Evolutionary conservation across 2,888 invertebrate genomes (phyloP), one percentile per base, ranked within the genome.

Genomic region (Drosophila peninsularis): DNA sequence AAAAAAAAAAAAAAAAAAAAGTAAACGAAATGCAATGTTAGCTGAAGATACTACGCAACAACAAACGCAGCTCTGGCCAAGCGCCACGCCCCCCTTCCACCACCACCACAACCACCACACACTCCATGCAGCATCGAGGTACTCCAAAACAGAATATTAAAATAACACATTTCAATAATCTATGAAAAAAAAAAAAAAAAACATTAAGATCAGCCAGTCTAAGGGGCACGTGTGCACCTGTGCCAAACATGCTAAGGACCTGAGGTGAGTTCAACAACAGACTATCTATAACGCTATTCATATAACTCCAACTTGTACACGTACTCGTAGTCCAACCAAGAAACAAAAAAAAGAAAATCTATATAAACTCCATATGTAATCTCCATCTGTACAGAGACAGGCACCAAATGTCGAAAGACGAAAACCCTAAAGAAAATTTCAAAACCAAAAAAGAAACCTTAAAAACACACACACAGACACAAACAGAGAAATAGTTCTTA

Each of bases 91-190:
- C 50, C 60, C 57, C 72, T 65, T 52, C 39, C 67, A 24, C 27
- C 27, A 30, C 1, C 52, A n/a, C 32, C 19, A 11, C 17, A 3
- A 45, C 57, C 41, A 39, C 45, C 30, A 44, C 52, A 49, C 42
- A 57, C 49, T 52, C 54, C 49, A 55, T 65, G 80, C 72, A 79
- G 76, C 83, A 78, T 78, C 81, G 86, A 86, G 86, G 86, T 86
- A 86, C 86, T 81, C 85, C 68, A 81, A 82, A 84, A 73, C 76
- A 82, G 71, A 80, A 83, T 82, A 75, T 82, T 80, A 80, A 78
- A 75, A 85, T 80, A 79, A 78, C 62, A 82, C 78, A 82, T 85
- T 83, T 71, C 68, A 82, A 76, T 82, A 85, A 80, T 78, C 75
- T 78, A 67, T 77, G 65, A 69, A 30, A 69, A 81, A 67, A 76